Conservation (phyloP, 2,797 vertebrate genomes). For the Gymnothorax reevesii region DNA sequence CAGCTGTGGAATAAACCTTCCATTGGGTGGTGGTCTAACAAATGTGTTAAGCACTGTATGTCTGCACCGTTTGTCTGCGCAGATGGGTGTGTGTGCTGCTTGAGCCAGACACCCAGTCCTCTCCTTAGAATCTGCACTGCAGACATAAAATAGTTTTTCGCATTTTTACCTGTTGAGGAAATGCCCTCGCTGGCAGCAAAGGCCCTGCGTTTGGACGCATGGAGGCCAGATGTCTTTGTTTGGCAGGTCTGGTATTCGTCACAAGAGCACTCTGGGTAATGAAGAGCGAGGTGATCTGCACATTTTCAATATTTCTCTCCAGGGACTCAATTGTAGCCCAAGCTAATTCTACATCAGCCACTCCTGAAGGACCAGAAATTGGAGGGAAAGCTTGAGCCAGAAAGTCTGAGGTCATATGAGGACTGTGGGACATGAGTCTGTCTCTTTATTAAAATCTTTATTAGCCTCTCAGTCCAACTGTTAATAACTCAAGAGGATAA, state of each 20-base stretch:
- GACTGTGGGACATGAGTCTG: background rate
- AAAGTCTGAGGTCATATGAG: background rate
- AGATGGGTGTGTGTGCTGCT: background rate
- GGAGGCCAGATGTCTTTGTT: conserved; percentile 5
- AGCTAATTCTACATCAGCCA: background rate
- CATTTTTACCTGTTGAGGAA: conserved; percentile 4
- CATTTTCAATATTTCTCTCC: background rate
- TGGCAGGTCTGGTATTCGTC: background rate
- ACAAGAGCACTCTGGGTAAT: background rate
- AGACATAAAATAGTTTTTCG: background rate
- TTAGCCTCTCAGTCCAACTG: background rate
- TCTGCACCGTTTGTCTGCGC: background rate
- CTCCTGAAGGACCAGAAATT: background rate
- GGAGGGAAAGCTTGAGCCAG: background rate
- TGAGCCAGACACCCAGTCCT: background rate
- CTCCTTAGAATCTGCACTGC: background rate
- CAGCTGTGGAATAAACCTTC: no score
- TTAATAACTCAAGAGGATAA: background rate
- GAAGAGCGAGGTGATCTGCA: background rate
- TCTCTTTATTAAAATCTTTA: background rate
- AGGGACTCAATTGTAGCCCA: background rate
- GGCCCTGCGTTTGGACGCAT: background rate
- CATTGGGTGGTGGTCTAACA: no score
- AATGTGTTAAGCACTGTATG: no score
- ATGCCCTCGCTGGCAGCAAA: background rate